phyloP scores from a whole-genome alignment of 2,888 invertebrate species.

The Odontocerum albicorne region DNA sequence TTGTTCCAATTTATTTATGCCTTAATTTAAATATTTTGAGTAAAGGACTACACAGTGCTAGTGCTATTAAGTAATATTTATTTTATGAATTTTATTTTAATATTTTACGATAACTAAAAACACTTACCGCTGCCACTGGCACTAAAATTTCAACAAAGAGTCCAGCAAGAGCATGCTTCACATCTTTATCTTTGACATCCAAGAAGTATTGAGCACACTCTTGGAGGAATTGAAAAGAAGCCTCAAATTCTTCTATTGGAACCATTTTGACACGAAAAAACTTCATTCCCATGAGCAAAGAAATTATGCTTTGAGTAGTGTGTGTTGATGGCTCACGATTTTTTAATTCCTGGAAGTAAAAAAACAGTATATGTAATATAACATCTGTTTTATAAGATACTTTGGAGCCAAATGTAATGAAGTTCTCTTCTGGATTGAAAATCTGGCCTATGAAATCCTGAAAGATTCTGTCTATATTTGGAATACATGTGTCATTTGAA shows the following conservation, averaged over 20 bases:
- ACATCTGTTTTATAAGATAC: not conserved
- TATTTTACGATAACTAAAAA: too few species aligned
- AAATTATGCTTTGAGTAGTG: slow-evolving; percentile 93
- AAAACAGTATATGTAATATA: too few species aligned
- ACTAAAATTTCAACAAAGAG: slow-evolving; percentile 98
- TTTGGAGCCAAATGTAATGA: not conserved
- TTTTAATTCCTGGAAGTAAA: slow-evolving; percentile 53
- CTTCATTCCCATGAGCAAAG: slow-evolving; percentile 98
- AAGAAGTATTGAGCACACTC: slow-evolving; percentile 98
- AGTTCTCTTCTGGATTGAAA: too few species aligned
- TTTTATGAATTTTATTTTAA: too few species aligned
- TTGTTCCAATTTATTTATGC: too few species aligned
- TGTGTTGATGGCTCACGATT: slow-evolving; percentile 87
- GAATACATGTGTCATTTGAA: too few species aligned
- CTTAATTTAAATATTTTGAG: too few species aligned
- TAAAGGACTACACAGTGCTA: too few species aligned
- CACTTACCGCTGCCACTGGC: slow-evolving; percentile 93
- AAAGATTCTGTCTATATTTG: too few species aligned
- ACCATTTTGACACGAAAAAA: slow-evolving; percentile 96
- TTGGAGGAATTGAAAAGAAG: slow-evolving; percentile 97
- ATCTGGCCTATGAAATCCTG: too few species aligned
- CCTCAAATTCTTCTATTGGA: slow-evolving; percentile 98
- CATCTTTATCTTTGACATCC: slow-evolving; percentile 97
- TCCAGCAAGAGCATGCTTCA: slow-evolving; percentile 96
- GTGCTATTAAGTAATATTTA: too few species aligned